Base-by-base conservation (phyloP, 2,888 invertebrate genomes). In the Phaedon cochleariae region DNA sequence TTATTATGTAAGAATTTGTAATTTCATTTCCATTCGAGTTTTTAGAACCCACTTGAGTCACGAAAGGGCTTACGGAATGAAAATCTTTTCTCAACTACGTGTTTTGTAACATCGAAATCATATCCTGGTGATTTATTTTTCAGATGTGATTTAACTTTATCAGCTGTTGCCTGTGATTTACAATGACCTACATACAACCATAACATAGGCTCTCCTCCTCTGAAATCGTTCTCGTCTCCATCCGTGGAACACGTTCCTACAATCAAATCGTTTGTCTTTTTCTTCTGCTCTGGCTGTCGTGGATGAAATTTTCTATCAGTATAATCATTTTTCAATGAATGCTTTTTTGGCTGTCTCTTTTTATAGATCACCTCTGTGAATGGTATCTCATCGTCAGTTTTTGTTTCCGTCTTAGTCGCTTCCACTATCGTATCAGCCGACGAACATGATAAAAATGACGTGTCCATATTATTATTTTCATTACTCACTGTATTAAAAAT, bases 351-450 rank as follows among this genome's bases (percentile, higher is more conserved):
- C 1, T 17, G 2, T 21, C 10, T 20, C 20, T 18, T 49, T 49
- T 49, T 49, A 49, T 9, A n/a, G 20, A 49, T 49, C 20, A 49
- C 49, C 49, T 49, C 20, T 49, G 21, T 21, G 49, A 49, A 49
- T 49, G 49, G 49, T 18, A 21, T 10, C 7, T 49, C 20, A n/a
- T 49, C 49, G 49, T 49, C 49, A 49, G 20, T 49, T 49, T 49
- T 49, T 49, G 22, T 49, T 49, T 49, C 49, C n/a, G 15, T 49
- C 20, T 21, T 20, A 49, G 49, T 49, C 21, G 21, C 49, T 20
- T 49, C 49, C 49, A 49, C 20, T 18, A 49, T 49, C 49, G 49
- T 49, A 49, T 49, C 49, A 49, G 49, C 18, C 15, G 49, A 49
- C 20, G 49, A 49, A 20, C 10, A 49, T 22, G 20, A 49, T 49